phyloP scores from a whole-genome alignment of 2,888 invertebrate species.

The Caenorhabditis japonica region DNA sequence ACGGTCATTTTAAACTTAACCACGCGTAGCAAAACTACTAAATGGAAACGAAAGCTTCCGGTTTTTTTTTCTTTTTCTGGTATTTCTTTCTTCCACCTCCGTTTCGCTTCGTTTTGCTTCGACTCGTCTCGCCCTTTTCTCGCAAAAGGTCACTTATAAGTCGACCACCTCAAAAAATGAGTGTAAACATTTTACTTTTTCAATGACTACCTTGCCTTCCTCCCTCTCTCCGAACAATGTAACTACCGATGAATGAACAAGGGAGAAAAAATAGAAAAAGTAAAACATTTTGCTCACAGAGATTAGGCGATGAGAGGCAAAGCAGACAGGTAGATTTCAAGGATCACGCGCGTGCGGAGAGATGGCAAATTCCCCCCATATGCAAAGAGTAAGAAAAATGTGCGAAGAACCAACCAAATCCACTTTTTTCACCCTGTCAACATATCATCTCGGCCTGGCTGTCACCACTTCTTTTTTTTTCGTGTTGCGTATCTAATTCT shows the following conservation, averaged over 20 bases:
- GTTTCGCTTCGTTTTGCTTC: too few species aligned
- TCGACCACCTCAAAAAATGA: conserved; percentile 5
- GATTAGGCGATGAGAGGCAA: too few species aligned
- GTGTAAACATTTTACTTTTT: conserved; percentile 38
- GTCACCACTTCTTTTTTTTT: not conserved
- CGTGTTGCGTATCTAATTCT: conserved; percentile 9
- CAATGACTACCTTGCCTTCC: not conserved
- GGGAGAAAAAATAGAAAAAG: not conserved
- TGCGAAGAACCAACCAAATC: too few species aligned
- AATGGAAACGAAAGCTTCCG: conserved; percentile 23
- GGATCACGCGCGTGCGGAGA: not conserved
- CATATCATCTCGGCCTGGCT: not conserved
- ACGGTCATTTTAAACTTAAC: not conserved
- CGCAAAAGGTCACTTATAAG: conserved; percentile 41
- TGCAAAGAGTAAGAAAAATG: conserved; percentile 28
- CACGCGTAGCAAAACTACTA: conserved; percentile 7
- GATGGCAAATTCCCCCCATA: conserved; percentile 11
- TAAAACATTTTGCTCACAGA: too few species aligned
- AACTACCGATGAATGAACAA: conserved; percentile 15
- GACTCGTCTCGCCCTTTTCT: too few species aligned
- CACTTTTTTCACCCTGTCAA: too few species aligned
- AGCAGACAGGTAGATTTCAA: conserved; percentile 24
- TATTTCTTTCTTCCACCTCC: too few species aligned
- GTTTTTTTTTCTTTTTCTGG: conserved; percentile 14
- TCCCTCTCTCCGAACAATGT: not conserved